A percentile compares a stretch with the other conserved stretches of the same genome.
Evolutionary conservation across 2,888 invertebrate species (phyloP).

Genomic region (Nebria brevicollis): DNA sequence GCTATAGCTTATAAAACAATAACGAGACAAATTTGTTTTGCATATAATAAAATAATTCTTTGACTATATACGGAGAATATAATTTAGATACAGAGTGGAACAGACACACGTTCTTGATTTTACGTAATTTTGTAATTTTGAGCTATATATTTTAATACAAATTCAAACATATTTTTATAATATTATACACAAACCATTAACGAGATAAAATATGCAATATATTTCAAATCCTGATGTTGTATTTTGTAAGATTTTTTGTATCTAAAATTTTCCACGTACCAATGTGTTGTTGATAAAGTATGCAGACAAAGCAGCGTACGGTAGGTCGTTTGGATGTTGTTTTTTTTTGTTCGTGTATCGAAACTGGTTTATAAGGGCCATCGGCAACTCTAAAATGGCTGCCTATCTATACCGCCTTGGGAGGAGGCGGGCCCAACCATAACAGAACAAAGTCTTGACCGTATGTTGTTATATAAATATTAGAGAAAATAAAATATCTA

Average conservation of each 20-base stretch:
- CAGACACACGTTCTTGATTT: too few relatives aligned
- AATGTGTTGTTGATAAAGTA: neutral
- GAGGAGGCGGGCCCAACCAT: conserved; percentile 33
- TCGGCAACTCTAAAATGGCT: conserved; percentile 44
- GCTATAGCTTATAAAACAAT: too few relatives aligned
- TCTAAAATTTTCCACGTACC: neutral
- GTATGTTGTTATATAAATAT: conserved; percentile 1
- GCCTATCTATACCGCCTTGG: conserved; percentile 45
- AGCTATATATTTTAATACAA: too few relatives aligned
- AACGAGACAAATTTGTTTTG: too few relatives aligned
- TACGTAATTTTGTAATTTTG: too few relatives aligned
- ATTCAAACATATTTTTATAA: too few relatives aligned
- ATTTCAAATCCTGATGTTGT: neutral
- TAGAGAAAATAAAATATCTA: neutral
- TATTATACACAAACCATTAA: neutral
- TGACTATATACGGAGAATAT: too few relatives aligned
- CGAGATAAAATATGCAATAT: neutral
- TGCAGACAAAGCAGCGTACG: conserved; percentile 19
- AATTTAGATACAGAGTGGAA: too few relatives aligned
- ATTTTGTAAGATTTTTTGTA: neutral
- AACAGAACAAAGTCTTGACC: conserved; percentile 11
- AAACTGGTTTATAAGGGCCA: conserved; percentile 44
- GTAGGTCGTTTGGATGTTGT: conserved; percentile 37
- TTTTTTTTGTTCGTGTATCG: conserved; percentile 23
- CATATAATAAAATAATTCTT: too few relatives aligned